These are phyloP conservation scores for Apis florea DNA, from an alignment of 1,140 invertebrate genomes.

Conservation along the genomic window DNA sequence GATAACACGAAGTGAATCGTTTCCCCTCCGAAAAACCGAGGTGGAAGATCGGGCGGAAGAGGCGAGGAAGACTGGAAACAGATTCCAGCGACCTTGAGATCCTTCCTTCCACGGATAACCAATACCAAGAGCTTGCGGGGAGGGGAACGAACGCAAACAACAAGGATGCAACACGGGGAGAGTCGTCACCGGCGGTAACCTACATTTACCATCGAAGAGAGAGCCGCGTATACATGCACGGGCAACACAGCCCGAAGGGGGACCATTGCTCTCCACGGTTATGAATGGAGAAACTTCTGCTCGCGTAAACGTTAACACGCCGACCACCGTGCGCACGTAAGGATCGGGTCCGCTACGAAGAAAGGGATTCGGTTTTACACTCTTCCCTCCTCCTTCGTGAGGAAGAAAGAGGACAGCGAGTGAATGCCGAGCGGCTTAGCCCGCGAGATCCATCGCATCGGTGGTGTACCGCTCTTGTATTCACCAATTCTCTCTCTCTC, in stretches of 20 bases:
- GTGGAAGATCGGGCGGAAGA: neutral
- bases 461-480: neutral
- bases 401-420: neutral
- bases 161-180: neutral
- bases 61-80: neutral
- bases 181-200: slow-evolving; percentile 70
- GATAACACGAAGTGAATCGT: neutral
- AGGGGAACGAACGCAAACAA: slow-evolving; percentile 3
- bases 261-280: slow-evolving; percentile 67
- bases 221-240: slow-evolving; percentile 52
- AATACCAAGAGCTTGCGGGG: neutral
- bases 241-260: slow-evolving; percentile 45
- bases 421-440: slow-evolving; percentile 19
- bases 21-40: neutral
- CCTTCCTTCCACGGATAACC: slow-evolving; percentile 29
- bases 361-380: slow-evolving; percentile 35
- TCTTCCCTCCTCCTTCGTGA: neutral
- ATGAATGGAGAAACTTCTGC: slow-evolving; percentile 77
- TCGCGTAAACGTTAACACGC: slow-evolving; percentile 67
- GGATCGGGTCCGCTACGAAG: slow-evolving; percentile 36
- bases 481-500: neutral
- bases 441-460: slow-evolving; percentile 27
- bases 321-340: slow-evolving; percentile 29
- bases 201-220: slow-evolving; percentile 67
- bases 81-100: slow-evolving; percentile 65